A percentile compares a stretch with the other conserved stretches of the same genome.
Conservation (phyloP, 92 coral and sea anemone species). For the Umimayanthus kanabou region DNA sequence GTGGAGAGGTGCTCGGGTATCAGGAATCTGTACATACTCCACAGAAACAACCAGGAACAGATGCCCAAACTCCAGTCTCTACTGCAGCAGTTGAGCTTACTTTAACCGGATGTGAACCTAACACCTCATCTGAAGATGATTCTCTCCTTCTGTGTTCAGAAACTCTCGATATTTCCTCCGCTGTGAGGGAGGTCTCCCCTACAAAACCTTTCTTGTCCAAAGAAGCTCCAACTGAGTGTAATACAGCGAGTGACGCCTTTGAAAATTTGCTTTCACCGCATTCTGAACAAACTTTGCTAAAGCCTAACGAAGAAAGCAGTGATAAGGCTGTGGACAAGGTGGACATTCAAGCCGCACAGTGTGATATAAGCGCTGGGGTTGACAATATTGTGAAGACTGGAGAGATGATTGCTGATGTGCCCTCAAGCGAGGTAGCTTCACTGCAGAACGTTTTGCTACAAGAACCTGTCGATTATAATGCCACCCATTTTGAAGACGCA, state of each 20-base stretch:
- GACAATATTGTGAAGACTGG: background rate
- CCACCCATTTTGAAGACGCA: background rate
- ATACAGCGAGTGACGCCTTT: conserved; percentile 46
- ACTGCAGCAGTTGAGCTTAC: background rate
- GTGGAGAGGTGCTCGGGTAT: background rate
- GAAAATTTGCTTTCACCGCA: conserved; percentile 13
- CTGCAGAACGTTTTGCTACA: background rate
- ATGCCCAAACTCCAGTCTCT: background rate
- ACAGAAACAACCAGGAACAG: background rate
- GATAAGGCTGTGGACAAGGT: background rate
- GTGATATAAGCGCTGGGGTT: background rate
- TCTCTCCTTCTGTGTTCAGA: conserved; percentile 80
- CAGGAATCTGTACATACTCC: background rate
- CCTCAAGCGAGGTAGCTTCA: background rate
- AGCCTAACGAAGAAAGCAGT: background rate
- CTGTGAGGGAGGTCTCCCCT: conserved; percentile 50
- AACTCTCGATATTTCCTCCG: conserved; percentile 70
- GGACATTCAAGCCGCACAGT: background rate
- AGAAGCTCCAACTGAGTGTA: conserved; percentile 18
- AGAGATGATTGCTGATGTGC: background rate
- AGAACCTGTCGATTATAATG: background rate
- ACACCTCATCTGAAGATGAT: conserved; percentile 86
- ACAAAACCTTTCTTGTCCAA: conserved; percentile 29
- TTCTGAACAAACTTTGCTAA: conserved; percentile 1
- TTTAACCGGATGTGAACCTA: conserved; percentile 60